Conservation (phyloP, 1,140 invertebrate species). For the Saccostrea glomerata region DNA sequence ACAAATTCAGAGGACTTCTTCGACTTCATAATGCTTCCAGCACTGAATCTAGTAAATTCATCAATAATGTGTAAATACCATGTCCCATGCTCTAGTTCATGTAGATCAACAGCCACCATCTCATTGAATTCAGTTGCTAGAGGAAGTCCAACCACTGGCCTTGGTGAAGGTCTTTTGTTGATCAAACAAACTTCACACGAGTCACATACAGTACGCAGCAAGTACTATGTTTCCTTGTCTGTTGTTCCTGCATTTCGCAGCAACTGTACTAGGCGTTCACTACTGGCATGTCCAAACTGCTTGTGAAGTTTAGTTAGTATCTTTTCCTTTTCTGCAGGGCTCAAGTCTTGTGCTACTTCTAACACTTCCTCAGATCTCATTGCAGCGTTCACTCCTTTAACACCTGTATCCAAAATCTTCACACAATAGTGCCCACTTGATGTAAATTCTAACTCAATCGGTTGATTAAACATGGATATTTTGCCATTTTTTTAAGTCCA, state of each 20-base stretch:
- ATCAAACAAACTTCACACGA: no score
- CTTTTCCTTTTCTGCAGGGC: constrained; percentile 29
- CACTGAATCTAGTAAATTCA: constrained; percentile 54
- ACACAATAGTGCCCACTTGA: constrained; percentile 62
- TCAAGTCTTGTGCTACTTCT: background rate
- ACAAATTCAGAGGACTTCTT: constrained; percentile 47
- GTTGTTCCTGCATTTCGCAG: no score
- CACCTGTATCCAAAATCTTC: constrained; percentile 37
- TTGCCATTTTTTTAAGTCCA: constrained; percentile 57
- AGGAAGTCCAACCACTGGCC: constrained; percentile 54
- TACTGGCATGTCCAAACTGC: no score
- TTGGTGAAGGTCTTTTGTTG: no score
- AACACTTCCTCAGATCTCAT: background rate
- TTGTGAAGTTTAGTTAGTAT: constrained; percentile 50
- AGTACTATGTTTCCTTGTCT: no score
- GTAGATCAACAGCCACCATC: constrained; percentile 58
- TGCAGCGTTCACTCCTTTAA: background rate
- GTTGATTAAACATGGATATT: constrained; percentile 58
- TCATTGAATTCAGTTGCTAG: constrained; percentile 59
- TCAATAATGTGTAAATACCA: constrained; percentile 56
- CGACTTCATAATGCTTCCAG: constrained; percentile 24
- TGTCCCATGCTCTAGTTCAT: constrained; percentile 45
- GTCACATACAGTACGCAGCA: no score
- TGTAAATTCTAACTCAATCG: constrained; percentile 55
- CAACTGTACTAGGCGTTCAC: no score